Evolutionary conservation across 2,797 vertebrate species (phyloP), one percentile per base, ranked within the genome.

Genomic region (Hapalemur alaotrensis): DNA sequence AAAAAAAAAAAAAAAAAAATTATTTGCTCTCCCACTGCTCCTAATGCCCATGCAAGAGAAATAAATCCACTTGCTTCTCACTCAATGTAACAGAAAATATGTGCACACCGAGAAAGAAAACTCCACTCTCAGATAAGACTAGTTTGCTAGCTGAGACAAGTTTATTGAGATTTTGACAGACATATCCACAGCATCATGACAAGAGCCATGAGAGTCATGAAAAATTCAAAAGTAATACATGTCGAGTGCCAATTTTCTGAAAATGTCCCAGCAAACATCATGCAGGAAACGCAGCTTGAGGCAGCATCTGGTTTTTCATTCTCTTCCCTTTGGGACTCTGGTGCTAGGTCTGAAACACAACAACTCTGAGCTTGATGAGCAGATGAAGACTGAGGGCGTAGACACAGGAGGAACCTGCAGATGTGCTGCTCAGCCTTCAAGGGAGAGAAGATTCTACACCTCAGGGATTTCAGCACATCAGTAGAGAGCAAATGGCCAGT

Each of bases 401-500:
- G 79, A 10, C 15, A 23, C 12, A n/a, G 35, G 75, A 83, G 78
- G 28, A 52, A 23, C 7, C 28, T 63, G 7, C 65, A 90, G 18
- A 7, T 15, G 41, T 0, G 28, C 41, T 50, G 5, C 6, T 65
- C 18, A 12, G 43, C 28, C 65, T 87, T 65, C 50, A 5, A 10
- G 38, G 72, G 32, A 95, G 41, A 69, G 85, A 92, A 41, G 79
- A 54, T 63, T 80, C 75, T 41, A 15, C 1, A 35, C 72, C 59
- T 75, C 25, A 0, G 38, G 38, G 57, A 46, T 30, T 65, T 54
- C 81, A 67, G 92, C 69, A 78, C 5, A 25, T 97, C 69, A 98
- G 57, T 97, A 98, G 63, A 98, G 96, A 70, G 57, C 69, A 5
- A n/a, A 98, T 43, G 98, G 96, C 96, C 96, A 98, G 96, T 61